Conservation (phyloP, 2,113 vertebrate species). For the Zapus hudsonius region DNA sequence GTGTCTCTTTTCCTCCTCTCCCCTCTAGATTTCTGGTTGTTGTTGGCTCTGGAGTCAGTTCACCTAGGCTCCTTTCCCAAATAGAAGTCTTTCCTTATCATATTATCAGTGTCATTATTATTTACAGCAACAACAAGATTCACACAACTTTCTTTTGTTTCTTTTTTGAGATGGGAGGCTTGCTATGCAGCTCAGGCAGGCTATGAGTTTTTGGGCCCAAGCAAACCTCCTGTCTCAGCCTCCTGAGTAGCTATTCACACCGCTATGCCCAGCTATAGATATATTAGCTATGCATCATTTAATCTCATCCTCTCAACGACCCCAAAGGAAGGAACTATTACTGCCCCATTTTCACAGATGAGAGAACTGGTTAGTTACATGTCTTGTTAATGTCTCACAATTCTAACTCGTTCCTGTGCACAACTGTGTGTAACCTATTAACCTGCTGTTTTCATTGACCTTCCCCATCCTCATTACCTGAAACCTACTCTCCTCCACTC, state of each 20-base stretch:
- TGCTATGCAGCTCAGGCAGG: not conserved
- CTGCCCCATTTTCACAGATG: conserved; percentile 57
- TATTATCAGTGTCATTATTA: not conserved
- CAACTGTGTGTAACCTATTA: not conserved
- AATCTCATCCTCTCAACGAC: conserved; percentile 48
- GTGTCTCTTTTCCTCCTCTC: not conserved
- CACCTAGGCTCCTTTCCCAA: not conserved
- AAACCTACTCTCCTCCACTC: not conserved
- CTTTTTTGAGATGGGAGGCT: not conserved
- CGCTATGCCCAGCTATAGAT: not conserved
- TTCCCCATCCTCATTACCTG: not conserved
- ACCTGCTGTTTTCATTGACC: not conserved
- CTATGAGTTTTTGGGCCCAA: not conserved
- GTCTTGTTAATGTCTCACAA: not conserved
- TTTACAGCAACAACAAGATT: not conserved
- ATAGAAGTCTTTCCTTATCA: conserved; percentile 1
- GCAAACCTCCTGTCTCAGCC: not conserved
- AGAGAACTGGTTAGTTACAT: not conserved
- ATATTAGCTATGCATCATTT: conserved; percentile 37
- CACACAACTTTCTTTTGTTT: not conserved
- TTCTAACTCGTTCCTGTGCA: conserved; percentile 3
- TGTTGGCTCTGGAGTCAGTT: not conserved
- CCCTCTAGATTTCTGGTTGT: conserved; percentile 29
- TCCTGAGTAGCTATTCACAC: not conserved
- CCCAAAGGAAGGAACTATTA: conserved; percentile 71